Percentiles rank a stretch among this genome's conserved stretches.
Evolutionary conservation across 2,797 vertebrate species (phyloP).

Genomic region (Rhinoraja longicauda): DNA sequence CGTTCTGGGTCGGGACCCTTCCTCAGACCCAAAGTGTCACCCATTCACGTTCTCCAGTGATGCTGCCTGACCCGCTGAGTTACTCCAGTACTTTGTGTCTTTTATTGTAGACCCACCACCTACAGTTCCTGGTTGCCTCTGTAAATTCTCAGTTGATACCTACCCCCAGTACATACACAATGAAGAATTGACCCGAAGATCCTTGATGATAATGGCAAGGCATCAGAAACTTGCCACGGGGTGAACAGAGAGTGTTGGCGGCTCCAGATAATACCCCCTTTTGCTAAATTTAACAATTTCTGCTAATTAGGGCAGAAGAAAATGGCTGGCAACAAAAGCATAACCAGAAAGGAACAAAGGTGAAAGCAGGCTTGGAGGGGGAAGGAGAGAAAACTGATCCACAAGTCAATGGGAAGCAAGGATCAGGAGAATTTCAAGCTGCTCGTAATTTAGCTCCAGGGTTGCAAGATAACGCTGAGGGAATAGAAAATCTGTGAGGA

Average conservation of each 20-base stretch:
- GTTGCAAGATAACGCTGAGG: not conserved
- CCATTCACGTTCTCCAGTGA: too few relatives aligned
- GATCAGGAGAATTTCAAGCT: constrained; percentile 4
- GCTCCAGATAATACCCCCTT: not conserved
- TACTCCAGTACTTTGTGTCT: not conserved
- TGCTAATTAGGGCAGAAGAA: constrained; percentile 33
- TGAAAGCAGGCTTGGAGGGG: constrained; percentile 10
- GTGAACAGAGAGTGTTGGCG: not conserved
- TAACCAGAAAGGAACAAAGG: constrained; percentile 3
- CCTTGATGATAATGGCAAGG: not conserved
- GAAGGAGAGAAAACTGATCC: not conserved
- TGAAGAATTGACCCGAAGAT: not conserved
- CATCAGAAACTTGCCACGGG: not conserved
- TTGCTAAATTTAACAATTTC: constrained; percentile 4
- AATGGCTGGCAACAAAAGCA: not conserved
- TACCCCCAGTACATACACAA: too few relatives aligned
- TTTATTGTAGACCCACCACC: too few relatives aligned
- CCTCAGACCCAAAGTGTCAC: not conserved
- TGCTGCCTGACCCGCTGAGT: too few relatives aligned
- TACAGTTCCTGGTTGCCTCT: too few relatives aligned
- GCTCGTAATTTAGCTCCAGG: constrained; percentile 28
- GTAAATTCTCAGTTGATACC: too few relatives aligned
- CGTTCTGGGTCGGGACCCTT: not conserved
- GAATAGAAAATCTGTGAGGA: constrained; percentile 31
- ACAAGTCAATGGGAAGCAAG: not conserved